Percentiles rank a stretch among this genome's conserved stretches.
phyloP scores from a whole-genome alignment of 2,113 vertebrate species.

The Syngnathus floridae region DNA sequence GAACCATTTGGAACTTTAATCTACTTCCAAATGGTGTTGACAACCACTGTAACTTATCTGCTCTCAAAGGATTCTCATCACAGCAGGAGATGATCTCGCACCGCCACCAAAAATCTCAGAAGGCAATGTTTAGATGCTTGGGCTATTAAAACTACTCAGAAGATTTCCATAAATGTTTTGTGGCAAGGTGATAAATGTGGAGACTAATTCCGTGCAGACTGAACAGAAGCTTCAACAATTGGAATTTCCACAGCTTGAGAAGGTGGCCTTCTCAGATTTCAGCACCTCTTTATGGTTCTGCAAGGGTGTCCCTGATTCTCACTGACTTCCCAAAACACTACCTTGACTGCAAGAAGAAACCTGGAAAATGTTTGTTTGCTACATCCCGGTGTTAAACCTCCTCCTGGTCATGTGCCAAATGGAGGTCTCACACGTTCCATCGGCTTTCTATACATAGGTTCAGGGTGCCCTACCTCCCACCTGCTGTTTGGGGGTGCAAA shows the following conservation, averaged over 20 bases:
- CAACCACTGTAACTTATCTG: neutral
- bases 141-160: too few species aligned
- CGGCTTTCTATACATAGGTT: slow-evolving; percentile 46
- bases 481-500: slow-evolving; percentile 31
- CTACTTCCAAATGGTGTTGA: slow-evolving; percentile 20
- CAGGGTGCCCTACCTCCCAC: slow-evolving; percentile 3
- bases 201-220: neutral
- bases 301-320: slow-evolving; percentile 24
- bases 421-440: slow-evolving; percentile 14
- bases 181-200: too few species aligned
- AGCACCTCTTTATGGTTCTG: slow-evolving; percentile 34
- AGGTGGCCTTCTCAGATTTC: slow-evolving; percentile 45
- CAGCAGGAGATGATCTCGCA: slow-evolving; percentile 7
- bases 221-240: slow-evolving; percentile 24
- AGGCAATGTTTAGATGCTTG: neutral
- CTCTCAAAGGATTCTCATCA: neutral
- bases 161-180: too few species aligned
- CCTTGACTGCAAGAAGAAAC: slow-evolving; percentile 16
- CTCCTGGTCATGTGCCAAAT: slow-evolving; percentile 32
- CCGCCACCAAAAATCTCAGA: neutral
- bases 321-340: slow-evolving; percentile 1
- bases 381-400: slow-evolving; percentile 6
- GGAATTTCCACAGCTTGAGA: slow-evolving; percentile 31
- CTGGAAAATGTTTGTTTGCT: slow-evolving; percentile 42
- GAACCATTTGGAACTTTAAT: slow-evolving; percentile 28